These are phyloP conservation scores for Schizopygopsis malacanthus DNA, from an alignment of 2,797 vertebrate genomes.

Conservation along the genomic window DNA sequence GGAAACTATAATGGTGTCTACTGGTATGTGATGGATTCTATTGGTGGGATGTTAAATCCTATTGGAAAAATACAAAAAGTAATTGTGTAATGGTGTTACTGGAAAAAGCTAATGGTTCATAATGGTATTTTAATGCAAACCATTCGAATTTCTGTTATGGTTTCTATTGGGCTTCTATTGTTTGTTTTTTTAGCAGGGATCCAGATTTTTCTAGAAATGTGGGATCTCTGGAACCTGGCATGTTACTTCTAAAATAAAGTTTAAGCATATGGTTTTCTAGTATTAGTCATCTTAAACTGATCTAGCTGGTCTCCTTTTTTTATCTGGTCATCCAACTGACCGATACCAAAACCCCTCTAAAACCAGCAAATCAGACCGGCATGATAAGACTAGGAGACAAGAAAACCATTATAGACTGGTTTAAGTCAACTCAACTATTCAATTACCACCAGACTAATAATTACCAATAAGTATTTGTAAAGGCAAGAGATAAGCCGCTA, in stretches of 20 bases:
- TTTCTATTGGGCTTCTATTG: no score
- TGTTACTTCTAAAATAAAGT: not conserved
- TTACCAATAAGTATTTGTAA: conserved; percentile 48
- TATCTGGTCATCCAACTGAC: not conserved
- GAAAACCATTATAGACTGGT: not conserved
- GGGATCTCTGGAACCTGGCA: not conserved
- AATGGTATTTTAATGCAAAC: no score
- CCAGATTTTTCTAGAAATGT: not conserved
- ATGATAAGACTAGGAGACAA: not conserved
- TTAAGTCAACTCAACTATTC: not conserved
- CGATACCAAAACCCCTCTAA: not conserved
- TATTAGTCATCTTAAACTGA: not conserved
- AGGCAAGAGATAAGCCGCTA: conserved; percentile 37
- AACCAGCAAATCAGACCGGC: not conserved
- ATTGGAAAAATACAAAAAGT: no score
- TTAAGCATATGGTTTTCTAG: no score
- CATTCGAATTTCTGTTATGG: no score
- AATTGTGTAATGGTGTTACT: no score
- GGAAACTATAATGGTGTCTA: no score
- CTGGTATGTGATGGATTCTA: no score
- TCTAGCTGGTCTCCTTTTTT: not conserved
- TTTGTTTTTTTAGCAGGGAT: no score
- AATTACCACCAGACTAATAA: conserved; percentile 41
- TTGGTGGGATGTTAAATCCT: no score
- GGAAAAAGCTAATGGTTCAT: no score